These are phyloP conservation scores for Sturmia bella DNA, from an alignment of 2,888 invertebrate genomes.

Conservation along the genomic window DNA sequence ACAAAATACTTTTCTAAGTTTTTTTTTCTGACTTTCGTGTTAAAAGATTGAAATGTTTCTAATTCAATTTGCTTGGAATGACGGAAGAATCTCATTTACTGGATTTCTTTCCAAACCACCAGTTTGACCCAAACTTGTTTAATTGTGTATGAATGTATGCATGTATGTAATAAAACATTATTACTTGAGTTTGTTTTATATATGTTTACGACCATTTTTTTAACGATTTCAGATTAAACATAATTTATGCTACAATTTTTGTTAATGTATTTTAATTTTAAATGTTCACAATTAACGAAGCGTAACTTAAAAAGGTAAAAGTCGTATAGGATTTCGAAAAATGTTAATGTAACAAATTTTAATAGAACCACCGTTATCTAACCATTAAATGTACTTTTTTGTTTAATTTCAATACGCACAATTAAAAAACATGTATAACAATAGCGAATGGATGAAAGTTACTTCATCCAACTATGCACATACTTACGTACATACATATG, in stretches of 20 bases:
- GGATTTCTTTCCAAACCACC: no score
- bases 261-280: constrained; percentile 22
- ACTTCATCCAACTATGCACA: not conserved
- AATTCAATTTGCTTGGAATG: no score
- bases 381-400: constrained; percentile 3
- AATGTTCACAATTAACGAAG: constrained; percentile 43
- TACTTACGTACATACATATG: no score
- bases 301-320: constrained; percentile 46
- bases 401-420: constrained; percentile 44
- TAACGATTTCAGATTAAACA: constrained; percentile 16
- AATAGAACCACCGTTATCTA: constrained; percentile 25
- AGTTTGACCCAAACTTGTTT: no score
- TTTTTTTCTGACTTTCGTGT: no score
- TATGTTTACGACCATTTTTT: no score
- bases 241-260: constrained; percentile 22
- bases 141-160: no score
- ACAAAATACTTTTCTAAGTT: no score
- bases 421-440: constrained; percentile 26
- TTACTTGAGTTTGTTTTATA: no score
- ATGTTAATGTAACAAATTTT: constrained; percentile 17
- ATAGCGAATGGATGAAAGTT: constrained; percentile 43
- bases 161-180: no score
- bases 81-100: no score
- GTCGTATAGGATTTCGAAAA: constrained; percentile 4
- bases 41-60: no score